These are phyloP conservation scores for Patagioenas fasciata DNA, from an alignment of 2,113 vertebrate genomes.

Conservation along the genomic window DNA sequence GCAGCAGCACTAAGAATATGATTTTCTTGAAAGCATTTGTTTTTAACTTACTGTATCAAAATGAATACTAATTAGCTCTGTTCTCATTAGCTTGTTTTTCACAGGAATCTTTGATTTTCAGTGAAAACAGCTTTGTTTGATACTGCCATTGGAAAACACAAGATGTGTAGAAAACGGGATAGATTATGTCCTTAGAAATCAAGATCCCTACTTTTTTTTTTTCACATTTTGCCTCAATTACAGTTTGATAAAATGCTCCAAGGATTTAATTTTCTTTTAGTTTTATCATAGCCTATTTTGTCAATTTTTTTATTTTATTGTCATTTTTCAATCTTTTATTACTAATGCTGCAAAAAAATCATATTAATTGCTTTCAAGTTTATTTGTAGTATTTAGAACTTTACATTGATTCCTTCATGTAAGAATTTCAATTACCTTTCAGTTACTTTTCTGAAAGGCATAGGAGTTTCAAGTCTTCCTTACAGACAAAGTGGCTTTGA, in stretches of 20 bases:
- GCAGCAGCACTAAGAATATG: not conserved
- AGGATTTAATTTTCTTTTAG: not conserved
- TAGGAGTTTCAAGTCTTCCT: not conserved
- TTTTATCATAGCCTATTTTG: not conserved
- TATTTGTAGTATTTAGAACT: not conserved
- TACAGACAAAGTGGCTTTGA: not conserved
- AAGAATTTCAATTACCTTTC: not conserved
- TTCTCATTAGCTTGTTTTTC: not conserved
- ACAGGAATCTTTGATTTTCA: not conserved
- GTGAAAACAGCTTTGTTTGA: not conserved
- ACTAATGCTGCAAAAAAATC: rapidly evolving
- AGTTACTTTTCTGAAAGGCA: not conserved
- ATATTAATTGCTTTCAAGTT: not conserved
- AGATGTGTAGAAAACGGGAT: not conserved
- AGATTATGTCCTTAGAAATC: not conserved
- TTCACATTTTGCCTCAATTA: not conserved
- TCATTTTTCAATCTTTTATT: not conserved
- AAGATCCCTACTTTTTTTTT: not conserved
- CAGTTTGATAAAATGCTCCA: not conserved
- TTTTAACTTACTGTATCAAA: not conserved
- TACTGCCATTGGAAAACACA: not conserved
- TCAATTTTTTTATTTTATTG: not conserved
- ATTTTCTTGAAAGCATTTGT: not conserved
- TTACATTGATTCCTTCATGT: not conserved
- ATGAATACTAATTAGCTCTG: not conserved